Base-by-base conservation (phyloP, 2,888 invertebrate species). In the Amphimallon solstitiale region DNA sequence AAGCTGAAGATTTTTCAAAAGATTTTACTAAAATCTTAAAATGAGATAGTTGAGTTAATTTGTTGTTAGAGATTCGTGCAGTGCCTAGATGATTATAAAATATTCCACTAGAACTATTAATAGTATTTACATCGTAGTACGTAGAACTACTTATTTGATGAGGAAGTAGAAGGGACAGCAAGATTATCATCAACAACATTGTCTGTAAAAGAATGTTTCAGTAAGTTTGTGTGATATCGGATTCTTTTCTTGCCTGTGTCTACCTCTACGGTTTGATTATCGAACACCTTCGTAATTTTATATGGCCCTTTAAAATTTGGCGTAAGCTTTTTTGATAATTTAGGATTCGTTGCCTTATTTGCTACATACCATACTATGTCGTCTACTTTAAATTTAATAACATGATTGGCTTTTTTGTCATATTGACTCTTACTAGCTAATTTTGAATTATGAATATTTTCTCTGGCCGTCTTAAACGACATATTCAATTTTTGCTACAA, bases 131-230 rank as follows among this genome's bases (percentile, higher is more conserved):
- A 21, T n/a, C 9, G 19, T 51, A 12, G 38, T 3, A n/a, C 2
- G n/a, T n/a, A n/a, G n/a, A n/a, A n/a, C n/a, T 10, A 10, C 38
- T 10, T 12, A 43, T 3, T 37, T 5, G 3, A 37, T 37, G 37
- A 6, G 2, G 10, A 7, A 2, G 12, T n/a, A n/a, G 43, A 4
- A 2, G 43, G 14, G 7, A 15, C 3, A 12, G 12, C 14, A 43
- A n/a, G 12, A 43, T 12, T n/a, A n/a, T n/a, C 2, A 52, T 21
- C n/a, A 35, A 9, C 15, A 6, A 7, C n/a, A 45, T 12, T 40
- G 67, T 69, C 69, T 69, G 67, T 19, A 67, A 69, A 45, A 67
- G 14, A 63, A 56, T 23, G 68, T 67, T 70, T 68, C 23, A 68
- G 34, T 34, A 63, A 43, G 19, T 63, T 59, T 56, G 45, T 63